Evolutionary conservation across 1,140 invertebrate species (phyloP).

Genomic region (Bicyclus anynana): DNA sequence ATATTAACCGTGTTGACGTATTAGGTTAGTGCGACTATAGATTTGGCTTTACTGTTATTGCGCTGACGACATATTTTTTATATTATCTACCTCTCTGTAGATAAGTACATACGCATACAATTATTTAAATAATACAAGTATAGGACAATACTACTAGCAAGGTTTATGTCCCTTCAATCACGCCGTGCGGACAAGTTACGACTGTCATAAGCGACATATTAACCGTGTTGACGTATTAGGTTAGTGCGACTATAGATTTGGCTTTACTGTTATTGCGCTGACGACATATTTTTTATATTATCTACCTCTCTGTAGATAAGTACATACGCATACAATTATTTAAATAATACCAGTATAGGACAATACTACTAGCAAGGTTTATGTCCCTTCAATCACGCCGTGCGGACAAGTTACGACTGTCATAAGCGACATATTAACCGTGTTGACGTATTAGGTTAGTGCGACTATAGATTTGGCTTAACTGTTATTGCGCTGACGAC

Average conservation of each 20-base stretch:
- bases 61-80: not conserved
- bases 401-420: too few relatives aligned
- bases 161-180: too few relatives aligned
- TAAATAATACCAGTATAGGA: too few relatives aligned
- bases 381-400: too few relatives aligned
- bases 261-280: not conserved
- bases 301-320: not conserved
- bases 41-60: not conserved
- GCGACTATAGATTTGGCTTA: slow-evolving; percentile 1
- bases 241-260: not conserved
- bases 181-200: too few relatives aligned
- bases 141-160: too few relatives aligned
- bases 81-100: not conserved
- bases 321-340: too few relatives aligned
- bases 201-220: too few relatives aligned
- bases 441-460: slow-evolving; percentile 3
- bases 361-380: too few relatives aligned
- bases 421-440: too few relatives aligned
- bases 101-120: too few relatives aligned
- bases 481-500: not conserved
- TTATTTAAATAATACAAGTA: too few relatives aligned
- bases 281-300: not conserved
- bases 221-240: slow-evolving; percentile 6
- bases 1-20: slow-evolving; percentile 8
- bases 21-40: not conserved